phyloP scores from a whole-genome alignment of 2,888 invertebrate species.

The Andrena praecox region DNA sequence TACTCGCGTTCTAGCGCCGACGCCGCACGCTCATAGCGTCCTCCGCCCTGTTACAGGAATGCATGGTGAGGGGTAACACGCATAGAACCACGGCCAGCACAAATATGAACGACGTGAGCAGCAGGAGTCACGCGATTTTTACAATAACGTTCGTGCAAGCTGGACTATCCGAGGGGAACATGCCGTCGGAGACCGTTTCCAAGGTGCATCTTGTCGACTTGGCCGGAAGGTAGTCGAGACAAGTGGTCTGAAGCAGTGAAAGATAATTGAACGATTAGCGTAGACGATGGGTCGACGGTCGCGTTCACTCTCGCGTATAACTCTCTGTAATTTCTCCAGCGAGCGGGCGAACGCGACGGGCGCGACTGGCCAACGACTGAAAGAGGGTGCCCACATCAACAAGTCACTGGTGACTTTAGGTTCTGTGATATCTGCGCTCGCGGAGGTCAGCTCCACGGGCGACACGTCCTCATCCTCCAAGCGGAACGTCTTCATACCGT shows the following conservation, averaged over 20 bases:
- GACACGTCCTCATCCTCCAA: slow-evolving; percentile 84
- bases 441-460: slow-evolving; percentile 87
- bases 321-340: slow-evolving; percentile 84
- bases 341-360: slow-evolving; percentile 96
- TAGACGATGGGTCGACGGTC: too few species aligned
- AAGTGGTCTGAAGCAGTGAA: background rate
- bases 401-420: slow-evolving; percentile 95
- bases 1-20: slow-evolving; percentile 4
- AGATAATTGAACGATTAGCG: background rate
- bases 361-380: slow-evolving; percentile 95
- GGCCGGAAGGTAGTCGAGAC: slow-evolving; percentile 90
- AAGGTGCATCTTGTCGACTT: slow-evolving; percentile 96
- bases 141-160: slow-evolving; percentile 96
- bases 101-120: slow-evolving; percentile 97
- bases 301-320: too few species aligned
- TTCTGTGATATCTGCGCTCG: slow-evolving; percentile 94
- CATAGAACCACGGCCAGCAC: slow-evolving; percentile 95
- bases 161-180: slow-evolving; percentile 91
- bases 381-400: slow-evolving; percentile 96
- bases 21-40: slow-evolving; percentile 13
- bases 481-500: slow-evolving; percentile 91
- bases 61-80: slow-evolving; percentile 92
- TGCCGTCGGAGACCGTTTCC: slow-evolving; percentile 95
- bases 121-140: slow-evolving; percentile 96
- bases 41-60: slow-evolving; percentile 86